phyloP scores from a whole-genome alignment of 2,797 vertebrate genomes.

The Coregonus ussuriensis region DNA sequence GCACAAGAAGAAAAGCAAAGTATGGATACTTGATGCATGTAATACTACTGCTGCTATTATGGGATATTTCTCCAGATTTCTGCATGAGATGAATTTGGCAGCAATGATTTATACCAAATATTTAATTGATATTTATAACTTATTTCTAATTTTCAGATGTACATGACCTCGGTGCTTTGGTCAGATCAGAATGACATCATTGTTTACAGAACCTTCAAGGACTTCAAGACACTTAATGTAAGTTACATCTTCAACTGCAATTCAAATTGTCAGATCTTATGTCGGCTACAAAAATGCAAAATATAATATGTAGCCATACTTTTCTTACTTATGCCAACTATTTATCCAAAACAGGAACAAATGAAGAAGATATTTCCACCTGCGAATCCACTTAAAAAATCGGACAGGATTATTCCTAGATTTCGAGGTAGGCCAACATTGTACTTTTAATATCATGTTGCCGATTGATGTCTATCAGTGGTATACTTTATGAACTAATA shows the following conservation, averaged over 20 bases:
- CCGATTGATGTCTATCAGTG: not conserved
- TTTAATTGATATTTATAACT: not conserved
- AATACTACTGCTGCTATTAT: too few relatives aligned
- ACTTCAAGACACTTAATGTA: constrained; percentile 75
- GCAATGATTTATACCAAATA: not conserved
- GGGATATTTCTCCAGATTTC: too few relatives aligned
- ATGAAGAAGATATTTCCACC: constrained; percentile 70
- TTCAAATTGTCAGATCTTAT: not conserved
- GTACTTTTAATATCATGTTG: not conserved
- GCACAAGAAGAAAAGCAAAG: constrained; percentile 71
- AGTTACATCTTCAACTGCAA: constrained; percentile 40
- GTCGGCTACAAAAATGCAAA: not conserved
- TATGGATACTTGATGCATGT: constrained; percentile 37
- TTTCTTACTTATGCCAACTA: not conserved
- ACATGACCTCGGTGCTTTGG: constrained; percentile 75
- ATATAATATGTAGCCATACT: not conserved
- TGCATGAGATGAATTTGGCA: not conserved
- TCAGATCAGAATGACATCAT: constrained; percentile 74
- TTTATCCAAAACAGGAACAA: constrained; percentile 58
- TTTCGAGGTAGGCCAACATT: constrained; percentile 60
- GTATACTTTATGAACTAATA: not conserved
- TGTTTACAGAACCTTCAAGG: constrained; percentile 71
- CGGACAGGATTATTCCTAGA: constrained; percentile 67
- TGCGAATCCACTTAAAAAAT: constrained; percentile 53
- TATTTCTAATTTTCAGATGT: constrained; percentile 62